phyloP scores from a whole-genome alignment of 2,797 vertebrate genomes.

The Sebastes variabilis region DNA sequence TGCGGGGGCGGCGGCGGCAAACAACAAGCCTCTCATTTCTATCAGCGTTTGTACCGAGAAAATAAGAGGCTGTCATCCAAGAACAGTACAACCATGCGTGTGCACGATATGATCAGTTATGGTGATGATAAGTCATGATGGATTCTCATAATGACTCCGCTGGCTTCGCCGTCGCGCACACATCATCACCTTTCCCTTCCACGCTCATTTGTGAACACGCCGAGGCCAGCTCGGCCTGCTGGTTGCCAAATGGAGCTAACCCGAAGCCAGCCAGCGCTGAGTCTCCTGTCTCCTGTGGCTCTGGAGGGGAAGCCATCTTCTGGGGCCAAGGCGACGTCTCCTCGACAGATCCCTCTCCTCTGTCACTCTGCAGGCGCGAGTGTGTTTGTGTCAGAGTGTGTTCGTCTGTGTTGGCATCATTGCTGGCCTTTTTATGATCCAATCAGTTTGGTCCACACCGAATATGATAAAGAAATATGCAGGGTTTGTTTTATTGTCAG shows the following conservation, averaged over 20 bases:
- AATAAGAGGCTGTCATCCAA: conserved; percentile 63
- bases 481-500: not conserved
- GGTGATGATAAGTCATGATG: conserved; percentile 67
- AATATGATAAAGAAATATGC: not conserved
- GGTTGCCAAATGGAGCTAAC: conserved; percentile 68
- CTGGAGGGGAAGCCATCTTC: conserved; percentile 73
- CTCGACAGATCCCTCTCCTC: conserved; percentile 54
- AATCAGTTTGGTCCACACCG: not conserved
- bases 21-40: conserved; percentile 58
- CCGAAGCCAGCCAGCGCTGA: conserved; percentile 63
- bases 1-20: conserved; percentile 2
- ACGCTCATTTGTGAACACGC: conserved; percentile 53
- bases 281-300: conserved; percentile 61
- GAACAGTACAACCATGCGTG: conserved; percentile 12
- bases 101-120: conserved; percentile 47
- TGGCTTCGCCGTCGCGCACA: conserved; percentile 38
- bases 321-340: conserved; percentile 70
- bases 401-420: not conserved
- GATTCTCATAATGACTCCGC: conserved; percentile 59
- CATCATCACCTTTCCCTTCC: conserved; percentile 62
- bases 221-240: conserved; percentile 58
- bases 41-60: conserved; percentile 36
- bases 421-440: conserved; percentile 13
- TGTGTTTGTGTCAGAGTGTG: conserved; percentile 37
- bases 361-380: conserved; percentile 51